Conservation (phyloP, 2,888 invertebrate species). For the Opisthograptis luteolata region DNA sequence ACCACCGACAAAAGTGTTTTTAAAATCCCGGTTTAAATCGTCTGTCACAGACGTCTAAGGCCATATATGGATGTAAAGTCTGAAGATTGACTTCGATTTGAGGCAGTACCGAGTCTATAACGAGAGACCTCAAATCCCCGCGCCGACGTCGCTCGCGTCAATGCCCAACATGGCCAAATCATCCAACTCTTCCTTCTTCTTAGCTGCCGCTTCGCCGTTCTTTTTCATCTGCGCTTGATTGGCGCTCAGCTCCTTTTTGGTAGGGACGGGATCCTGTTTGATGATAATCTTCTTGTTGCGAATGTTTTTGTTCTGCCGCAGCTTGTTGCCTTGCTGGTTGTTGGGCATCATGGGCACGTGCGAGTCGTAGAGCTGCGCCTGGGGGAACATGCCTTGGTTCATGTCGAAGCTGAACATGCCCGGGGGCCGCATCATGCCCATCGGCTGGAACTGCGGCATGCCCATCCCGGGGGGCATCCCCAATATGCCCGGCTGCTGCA, state of each 20-base stretch:
- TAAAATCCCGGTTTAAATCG: no score
- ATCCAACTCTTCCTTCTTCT: constrained; percentile 85
- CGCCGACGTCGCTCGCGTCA: constrained; percentile 91
- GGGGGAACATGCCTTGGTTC: constrained; percentile 59
- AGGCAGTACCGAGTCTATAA: neutral
- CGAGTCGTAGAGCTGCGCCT: constrained; percentile 68
- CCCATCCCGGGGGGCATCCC: constrained; percentile 37
- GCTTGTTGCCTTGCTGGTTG: constrained; percentile 34
- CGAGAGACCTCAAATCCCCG: constrained; percentile 55
- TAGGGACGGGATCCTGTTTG: constrained; percentile 8
- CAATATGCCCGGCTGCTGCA: constrained; percentile 46
- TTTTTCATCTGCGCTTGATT: constrained; percentile 27
- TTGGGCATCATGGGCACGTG: constrained; percentile 66
- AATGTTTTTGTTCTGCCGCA: constrained; percentile 37
- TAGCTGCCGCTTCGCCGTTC: constrained; percentile 39
- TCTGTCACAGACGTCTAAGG: no score
- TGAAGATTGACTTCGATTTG: no score
- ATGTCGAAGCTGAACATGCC: constrained; percentile 72
- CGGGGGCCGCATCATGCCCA: constrained; percentile 50
- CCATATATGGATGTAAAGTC: no score
- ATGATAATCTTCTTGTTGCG: constrained; percentile 26
- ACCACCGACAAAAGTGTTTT: no score
- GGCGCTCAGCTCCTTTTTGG: constrained; percentile 3
- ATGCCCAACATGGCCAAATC: constrained; percentile 94
- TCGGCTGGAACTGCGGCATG: constrained; percentile 41